These are phyloP conservation scores for Lepidurus packardi DNA, from an alignment of 1,140 invertebrate species.

Conservation along the genomic window DNA sequence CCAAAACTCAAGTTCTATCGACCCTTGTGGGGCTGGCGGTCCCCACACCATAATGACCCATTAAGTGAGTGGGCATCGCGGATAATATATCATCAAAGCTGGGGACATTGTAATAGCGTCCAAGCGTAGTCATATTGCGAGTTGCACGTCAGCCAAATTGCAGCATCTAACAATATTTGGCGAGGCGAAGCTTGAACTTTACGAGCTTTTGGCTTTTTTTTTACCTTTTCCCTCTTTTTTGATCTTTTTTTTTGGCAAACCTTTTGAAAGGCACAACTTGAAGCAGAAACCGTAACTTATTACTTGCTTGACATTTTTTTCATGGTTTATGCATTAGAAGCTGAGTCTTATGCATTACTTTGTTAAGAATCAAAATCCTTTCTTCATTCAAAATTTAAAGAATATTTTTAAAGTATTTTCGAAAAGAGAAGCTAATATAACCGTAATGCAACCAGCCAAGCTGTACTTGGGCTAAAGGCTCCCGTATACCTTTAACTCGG, in stretches of 20 bases:
- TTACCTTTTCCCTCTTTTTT: not conserved
- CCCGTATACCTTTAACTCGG: too few species aligned
- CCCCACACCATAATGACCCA: not conserved
- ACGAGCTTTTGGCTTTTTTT: not conserved
- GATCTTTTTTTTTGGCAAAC: not conserved
- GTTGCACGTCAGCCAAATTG: not conserved
- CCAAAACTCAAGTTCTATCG: not conserved
- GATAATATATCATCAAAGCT: not conserved
- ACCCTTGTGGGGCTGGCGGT: not conserved
- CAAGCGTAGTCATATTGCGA: not conserved
- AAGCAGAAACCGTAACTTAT: too few species aligned
- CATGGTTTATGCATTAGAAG: too few species aligned
- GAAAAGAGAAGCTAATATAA: too few species aligned
- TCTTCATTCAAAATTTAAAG: too few species aligned
- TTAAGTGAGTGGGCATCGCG: slow-evolving; percentile 2
- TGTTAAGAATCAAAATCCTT: too few species aligned
- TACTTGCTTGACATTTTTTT: too few species aligned
- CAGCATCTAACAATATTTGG: not conserved
- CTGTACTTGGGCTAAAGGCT: too few species aligned
- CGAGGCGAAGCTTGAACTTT: not conserved
- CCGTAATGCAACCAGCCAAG: too few species aligned
- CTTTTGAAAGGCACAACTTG: not conserved
- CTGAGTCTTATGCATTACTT: too few species aligned
- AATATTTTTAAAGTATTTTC: too few species aligned
- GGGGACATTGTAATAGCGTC: not conserved